Evolutionary conservation across 2,113 vertebrate species (phyloP).

Genomic region (Zootoca vivipara): DNA sequence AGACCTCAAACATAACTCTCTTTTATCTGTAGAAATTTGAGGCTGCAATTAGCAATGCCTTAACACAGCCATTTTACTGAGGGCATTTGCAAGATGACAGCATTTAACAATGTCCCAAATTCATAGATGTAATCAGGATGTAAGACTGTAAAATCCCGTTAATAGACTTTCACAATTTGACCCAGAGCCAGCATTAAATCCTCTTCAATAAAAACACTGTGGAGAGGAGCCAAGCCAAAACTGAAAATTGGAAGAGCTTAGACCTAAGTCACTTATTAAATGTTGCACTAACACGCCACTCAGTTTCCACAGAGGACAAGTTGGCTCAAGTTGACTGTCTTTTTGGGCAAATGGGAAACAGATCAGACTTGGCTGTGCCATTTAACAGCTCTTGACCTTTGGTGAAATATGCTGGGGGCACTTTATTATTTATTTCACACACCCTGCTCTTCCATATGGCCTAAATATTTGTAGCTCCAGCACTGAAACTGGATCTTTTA

Average conservation of each 20-base stretch:
- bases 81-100: not conserved
- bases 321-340: not conserved
- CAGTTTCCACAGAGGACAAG: not conserved
- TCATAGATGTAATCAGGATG: accelerated
- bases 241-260: conserved; percentile 5
- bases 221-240: conserved; percentile 18
- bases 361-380: not conserved
- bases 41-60: not conserved
- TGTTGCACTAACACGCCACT: not conserved
- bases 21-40: not conserved
- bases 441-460: not conserved
- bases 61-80: not conserved
- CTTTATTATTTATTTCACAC: not conserved
- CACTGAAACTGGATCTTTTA: not conserved
- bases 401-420: not conserved
- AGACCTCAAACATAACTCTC: accelerated
- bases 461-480: not conserved
- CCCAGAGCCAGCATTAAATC: conserved; percentile 15
- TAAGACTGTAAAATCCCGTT: not conserved
- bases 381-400: not conserved
- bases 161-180: conserved; percentile 27
- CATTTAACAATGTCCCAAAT: conserved; percentile 11
- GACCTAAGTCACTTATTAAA: conserved; percentile 5
- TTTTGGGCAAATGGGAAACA: not conserved
- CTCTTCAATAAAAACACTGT: conserved; percentile 23